Percentiles rank a stretch among this genome's conserved stretches.
Evolutionary conservation across 1,140 invertebrate genomes (phyloP).

Genomic region (Cyphomyrmex costatus): DNA sequence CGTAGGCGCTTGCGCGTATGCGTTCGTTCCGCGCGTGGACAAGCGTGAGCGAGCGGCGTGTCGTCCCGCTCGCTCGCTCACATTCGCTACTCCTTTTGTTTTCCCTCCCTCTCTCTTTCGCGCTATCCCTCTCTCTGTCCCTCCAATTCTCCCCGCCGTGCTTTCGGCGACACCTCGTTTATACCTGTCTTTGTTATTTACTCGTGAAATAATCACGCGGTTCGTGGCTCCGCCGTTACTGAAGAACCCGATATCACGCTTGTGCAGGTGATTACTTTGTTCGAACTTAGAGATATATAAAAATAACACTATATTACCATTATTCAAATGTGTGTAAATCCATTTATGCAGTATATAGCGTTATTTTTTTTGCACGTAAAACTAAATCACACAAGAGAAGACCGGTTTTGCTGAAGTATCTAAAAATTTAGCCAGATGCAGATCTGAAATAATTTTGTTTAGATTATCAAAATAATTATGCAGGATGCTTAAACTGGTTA

Average conservation of each 20-base stretch:
- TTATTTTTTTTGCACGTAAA: no score
- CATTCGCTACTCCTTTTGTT: conserved; percentile 40
- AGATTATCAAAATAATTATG: no score
- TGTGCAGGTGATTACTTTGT: not conserved
- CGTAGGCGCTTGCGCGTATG: conserved; percentile 74
- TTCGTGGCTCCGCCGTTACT: not conserved
- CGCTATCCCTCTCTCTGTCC: not conserved
- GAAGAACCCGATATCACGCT: not conserved
- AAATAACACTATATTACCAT: no score
- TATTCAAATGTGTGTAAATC: no score
- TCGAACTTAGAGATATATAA: not conserved
- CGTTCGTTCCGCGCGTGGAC: conserved; percentile 34
- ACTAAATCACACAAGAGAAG: no score
- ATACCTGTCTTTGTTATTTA: conserved; percentile 18
- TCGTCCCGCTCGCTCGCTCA: conserved; percentile 44
- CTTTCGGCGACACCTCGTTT: conserved; percentile 14
- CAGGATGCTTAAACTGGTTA: no score
- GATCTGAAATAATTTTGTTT: no score
- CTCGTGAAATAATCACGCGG: conserved; percentile 18
- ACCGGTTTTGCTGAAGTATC: no score
- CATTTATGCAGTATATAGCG: no score
- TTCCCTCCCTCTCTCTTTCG: conserved; percentile 33
- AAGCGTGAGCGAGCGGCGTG: conserved; percentile 14
- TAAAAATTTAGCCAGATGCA: no score
- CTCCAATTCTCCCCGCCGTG: not conserved